Conservation (phyloP, 2,797 vertebrate species). For the Epinephelus awoara region DNA sequence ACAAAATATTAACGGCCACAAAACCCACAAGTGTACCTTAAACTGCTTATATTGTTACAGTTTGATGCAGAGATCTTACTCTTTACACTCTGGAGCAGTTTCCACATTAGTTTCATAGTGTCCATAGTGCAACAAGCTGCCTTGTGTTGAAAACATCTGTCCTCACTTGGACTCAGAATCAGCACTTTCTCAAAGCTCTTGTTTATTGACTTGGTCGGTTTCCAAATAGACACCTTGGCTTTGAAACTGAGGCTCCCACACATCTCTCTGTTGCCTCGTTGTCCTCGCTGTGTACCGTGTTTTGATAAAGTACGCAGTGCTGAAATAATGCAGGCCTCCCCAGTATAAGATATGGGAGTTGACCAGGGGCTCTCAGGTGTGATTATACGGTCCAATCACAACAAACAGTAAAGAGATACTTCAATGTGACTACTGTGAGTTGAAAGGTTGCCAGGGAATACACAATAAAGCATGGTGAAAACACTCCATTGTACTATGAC, state of each 20-base stretch:
- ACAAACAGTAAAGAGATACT: background rate
- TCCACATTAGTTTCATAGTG: background rate
- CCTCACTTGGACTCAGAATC: conserved; percentile 16
- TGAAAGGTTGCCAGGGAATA: conserved; percentile 32
- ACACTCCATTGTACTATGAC: conserved; percentile 18
- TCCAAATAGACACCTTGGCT: conserved; percentile 43
- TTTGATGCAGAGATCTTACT: background rate
- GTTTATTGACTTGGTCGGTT: conserved; percentile 27
- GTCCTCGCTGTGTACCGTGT: conserved; percentile 19
- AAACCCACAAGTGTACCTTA: too few species aligned
- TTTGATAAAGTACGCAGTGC: background rate
- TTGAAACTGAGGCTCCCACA: conserved; percentile 47
- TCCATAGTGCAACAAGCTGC: conserved; percentile 20
- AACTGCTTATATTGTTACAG: background rate
- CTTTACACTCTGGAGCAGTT: background rate
- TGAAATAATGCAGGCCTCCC: conserved; percentile 10
- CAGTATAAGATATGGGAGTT: background rate
- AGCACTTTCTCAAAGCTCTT: conserved; percentile 3
- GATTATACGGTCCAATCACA: conserved; percentile 28
- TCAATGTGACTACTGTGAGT: conserved; percentile 13
- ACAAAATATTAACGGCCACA: background rate
- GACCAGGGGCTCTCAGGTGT: conserved; percentile 7
- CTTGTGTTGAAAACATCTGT: conserved; percentile 32
- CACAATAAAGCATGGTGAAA: conserved; percentile 8
- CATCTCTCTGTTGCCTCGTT: conserved; percentile 24